phyloP scores from a whole-genome alignment of 2,797 vertebrate genomes.

The Pipistrellus kuhlii region DNA sequence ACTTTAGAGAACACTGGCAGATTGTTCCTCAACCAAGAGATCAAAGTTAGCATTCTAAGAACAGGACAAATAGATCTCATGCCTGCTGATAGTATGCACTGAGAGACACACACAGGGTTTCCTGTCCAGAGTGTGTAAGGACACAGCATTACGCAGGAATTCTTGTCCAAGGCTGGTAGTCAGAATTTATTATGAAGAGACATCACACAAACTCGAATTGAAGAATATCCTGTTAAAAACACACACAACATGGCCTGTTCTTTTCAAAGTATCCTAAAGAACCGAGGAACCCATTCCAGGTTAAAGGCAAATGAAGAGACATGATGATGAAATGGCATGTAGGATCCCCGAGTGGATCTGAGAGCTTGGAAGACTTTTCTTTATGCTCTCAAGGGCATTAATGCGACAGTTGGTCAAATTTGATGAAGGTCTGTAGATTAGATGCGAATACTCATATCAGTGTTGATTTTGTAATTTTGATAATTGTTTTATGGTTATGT shows the following conservation, averaged over 20 bases:
- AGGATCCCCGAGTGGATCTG: not conserved
- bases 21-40: not conserved
- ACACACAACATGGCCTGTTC: not conserved
- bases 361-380: not conserved
- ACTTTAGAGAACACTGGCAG: not conserved
- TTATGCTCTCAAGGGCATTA: not conserved
- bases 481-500: not conserved
- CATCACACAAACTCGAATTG: not conserved
- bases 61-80: not conserved
- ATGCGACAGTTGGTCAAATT: not conserved
- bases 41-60: not conserved
- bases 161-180: not conserved
- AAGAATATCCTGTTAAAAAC: not conserved
- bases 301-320: not conserved
- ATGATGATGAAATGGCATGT: not conserved
- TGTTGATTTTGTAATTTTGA: not conserved
- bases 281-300: not conserved
- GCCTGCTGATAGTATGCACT: not conserved
- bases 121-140: not conserved
- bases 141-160: not conserved
- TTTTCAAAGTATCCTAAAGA: not conserved
- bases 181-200: not conserved
- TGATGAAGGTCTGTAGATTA: not conserved
- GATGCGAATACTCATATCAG: not conserved
- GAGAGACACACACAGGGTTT: not conserved